Base-by-base conservation (phyloP, 2,888 invertebrate species). In the Eurytoma californica region DNA sequence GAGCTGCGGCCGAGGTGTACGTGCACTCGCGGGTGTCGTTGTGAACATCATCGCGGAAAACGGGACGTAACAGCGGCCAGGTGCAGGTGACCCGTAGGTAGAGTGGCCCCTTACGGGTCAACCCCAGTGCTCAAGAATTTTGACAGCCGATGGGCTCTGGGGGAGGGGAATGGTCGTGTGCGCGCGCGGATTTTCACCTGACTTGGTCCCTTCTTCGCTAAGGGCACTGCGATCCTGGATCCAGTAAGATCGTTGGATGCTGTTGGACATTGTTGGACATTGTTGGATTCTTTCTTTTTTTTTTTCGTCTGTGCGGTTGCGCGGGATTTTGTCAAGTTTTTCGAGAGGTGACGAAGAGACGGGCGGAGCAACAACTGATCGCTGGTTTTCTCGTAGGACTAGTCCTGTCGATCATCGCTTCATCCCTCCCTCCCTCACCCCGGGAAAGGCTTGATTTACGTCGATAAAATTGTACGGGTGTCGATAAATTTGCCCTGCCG, bases 51-150 rank as follows among this genome's bases (percentile, higher is more conserved):
- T 63, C 66, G 49, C 24, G 24, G 24, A 2, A 24, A 24, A 24
- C 24, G 67, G 70, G 77, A 65, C 65, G 61, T 60, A 78, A 51
- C 67, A n/a, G 20, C 67, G 53, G 18, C 47, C 3, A 5, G 13
- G 65, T 20, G 72, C 9, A 72, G 47, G 30, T 53, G 24, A 24
- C 53, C 20, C 28, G 47, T 65, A 18, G 53, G 66, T 18, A 39
- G 28, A 28, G 49, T 20, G 13, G 60, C 14, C 24, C 13, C 20
- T 49, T 14, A 9, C 20, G 7, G 51, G 51, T 51, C 14, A 49
- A 24, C 30, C 30, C 39, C 39, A 39, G 39, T 39, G 30, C 30
- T 30, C 30, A 4, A 2, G 39, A 39, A 5, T 39, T 39, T 39
- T 39, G 39, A 39, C 39, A 39, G 39, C 1, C 9, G 9, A 39